Evolutionary conservation across 2,888 invertebrate species (phyloP), one percentile per base, ranked within the genome.

Genomic region (Cosmorhoe ocellata): DNA sequence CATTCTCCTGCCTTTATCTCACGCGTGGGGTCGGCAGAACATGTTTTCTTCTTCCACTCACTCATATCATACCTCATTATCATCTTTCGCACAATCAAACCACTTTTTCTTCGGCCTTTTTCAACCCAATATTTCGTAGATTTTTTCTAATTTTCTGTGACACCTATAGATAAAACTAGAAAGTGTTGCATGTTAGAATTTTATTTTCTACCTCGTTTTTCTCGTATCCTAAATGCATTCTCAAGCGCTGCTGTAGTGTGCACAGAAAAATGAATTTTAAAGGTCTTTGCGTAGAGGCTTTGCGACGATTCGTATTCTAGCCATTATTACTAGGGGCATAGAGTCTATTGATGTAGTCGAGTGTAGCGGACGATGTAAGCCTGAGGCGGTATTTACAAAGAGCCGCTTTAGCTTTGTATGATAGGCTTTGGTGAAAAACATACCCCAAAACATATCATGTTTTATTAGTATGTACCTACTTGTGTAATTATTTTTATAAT

Each of bases 191-290:
- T n/a, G n/a, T n/a, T n/a, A n/a, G n/a, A n/a, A n/a, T n/a, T n/a
- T 34, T 24, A 33, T 18, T 18, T 26, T 11, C 31, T 6, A 12
- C 10, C 3, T 11, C 3, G 2, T 45, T 28, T 18, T 13, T 36
- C 36, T 43, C 33, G 7, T 39, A 43, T 14, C 30, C 24, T 34
- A 46, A 41, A 45, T 51, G 50, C 51, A 39, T 38, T 43, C 41
- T 46, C 30, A 10, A 42, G 40, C 36, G 24, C 34, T 36, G 33
- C 40, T 36, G 27, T 30, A 51, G 45, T 38, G 47, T 31, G 42
- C 50, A 53, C 51, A 13, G 50, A 32, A 56, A 56, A 57, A 55
- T 55, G 59, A 55, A 43, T 46, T 55, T 55, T 57, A 42, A 58
- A 56, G 14, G 32, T 33, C 37, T 40, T 27, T 11, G 22, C 36